A percentile compares a stretch with the other conserved stretches of the same genome.
Evolutionary conservation across 2,888 invertebrate species (phyloP).

Genomic region (Rhamnusium bicolor): DNA sequence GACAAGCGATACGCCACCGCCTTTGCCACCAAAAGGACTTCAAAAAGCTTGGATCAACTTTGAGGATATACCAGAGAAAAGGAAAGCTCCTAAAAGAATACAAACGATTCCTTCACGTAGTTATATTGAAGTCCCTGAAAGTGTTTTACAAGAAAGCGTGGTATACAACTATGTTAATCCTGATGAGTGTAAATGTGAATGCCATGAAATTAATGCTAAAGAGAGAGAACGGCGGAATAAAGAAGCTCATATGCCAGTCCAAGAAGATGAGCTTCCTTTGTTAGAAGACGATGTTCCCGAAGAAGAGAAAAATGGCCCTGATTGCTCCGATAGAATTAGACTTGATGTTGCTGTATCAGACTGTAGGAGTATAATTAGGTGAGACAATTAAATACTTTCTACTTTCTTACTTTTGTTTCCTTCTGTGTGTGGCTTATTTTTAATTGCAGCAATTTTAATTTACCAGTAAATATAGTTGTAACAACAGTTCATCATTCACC

Average conservation of each 20-base stretch:
- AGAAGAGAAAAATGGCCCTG: conserved; percentile 61
- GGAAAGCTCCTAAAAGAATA: conserved; percentile 87
- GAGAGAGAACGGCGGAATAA: conserved; percentile 61
- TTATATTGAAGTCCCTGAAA: conserved; percentile 69
- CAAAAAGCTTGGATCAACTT: conserved; percentile 87
- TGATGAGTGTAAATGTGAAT: conserved; percentile 90
- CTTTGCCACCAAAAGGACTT: conserved; percentile 70
- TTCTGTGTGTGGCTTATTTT: too few species aligned
- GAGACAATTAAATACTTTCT: conserved; percentile 27
- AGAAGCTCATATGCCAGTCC: conserved; percentile 52
- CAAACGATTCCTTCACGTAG: conserved; percentile 82
- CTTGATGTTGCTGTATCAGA: conserved; percentile 64
- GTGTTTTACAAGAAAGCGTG: conserved; percentile 69
- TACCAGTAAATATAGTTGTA: too few species aligned
- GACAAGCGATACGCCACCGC: conserved; percentile 68
- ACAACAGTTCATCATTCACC: too few species aligned
- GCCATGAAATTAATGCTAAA: conserved; percentile 76
- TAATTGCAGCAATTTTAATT: too few species aligned
- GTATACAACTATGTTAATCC: conserved; percentile 88
- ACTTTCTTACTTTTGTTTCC: not conserved
- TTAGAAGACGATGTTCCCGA: conserved; percentile 70
- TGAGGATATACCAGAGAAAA: conserved; percentile 87
- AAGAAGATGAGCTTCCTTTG: conserved; percentile 73
- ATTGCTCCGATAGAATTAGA: conserved; percentile 65
- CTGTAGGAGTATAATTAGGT: conserved; percentile 69